Percentiles rank a stretch among this genome's conserved stretches.
phyloP scores from a whole-genome alignment of 2,113 vertebrate species.

The Microtus oregoni region DNA sequence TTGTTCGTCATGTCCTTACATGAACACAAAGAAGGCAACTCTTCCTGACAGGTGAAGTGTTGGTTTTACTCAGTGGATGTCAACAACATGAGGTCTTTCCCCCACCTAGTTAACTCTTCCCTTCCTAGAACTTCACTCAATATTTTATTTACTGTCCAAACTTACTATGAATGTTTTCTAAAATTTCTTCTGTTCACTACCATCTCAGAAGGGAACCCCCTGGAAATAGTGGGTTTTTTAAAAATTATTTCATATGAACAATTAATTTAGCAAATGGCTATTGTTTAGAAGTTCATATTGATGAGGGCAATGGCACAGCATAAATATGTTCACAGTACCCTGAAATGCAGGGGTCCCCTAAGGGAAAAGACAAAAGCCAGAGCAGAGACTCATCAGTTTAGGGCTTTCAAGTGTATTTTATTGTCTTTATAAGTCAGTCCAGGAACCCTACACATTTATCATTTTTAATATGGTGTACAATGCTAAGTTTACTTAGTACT shows the following conservation, averaged over 20 bases:
- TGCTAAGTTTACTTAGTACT: not conserved
- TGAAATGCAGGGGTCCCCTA: not conserved
- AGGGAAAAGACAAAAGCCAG: not conserved
- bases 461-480: not conserved
- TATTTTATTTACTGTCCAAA: not conserved
- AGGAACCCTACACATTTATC: not conserved
- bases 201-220: not conserved
- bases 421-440: not conserved
- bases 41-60: not conserved
- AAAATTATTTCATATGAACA: not conserved
- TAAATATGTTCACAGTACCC: not conserved
- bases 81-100: not conserved
- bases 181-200: not conserved
- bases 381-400: not conserved
- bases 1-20: not conserved
- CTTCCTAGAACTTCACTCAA: not conserved
- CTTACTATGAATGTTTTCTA: not conserved
- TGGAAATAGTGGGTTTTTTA: no score
- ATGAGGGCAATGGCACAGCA: not conserved
- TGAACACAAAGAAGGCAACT: not conserved
- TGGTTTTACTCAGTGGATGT: not conserved
- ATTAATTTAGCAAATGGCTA: not conserved
- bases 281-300: not conserved
- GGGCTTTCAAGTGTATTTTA: not conserved
- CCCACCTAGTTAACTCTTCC: no score